These are phyloP conservation scores for Xenopus petersii DNA, from an alignment of 2,797 vertebrate species.

Conservation along the genomic window DNA sequence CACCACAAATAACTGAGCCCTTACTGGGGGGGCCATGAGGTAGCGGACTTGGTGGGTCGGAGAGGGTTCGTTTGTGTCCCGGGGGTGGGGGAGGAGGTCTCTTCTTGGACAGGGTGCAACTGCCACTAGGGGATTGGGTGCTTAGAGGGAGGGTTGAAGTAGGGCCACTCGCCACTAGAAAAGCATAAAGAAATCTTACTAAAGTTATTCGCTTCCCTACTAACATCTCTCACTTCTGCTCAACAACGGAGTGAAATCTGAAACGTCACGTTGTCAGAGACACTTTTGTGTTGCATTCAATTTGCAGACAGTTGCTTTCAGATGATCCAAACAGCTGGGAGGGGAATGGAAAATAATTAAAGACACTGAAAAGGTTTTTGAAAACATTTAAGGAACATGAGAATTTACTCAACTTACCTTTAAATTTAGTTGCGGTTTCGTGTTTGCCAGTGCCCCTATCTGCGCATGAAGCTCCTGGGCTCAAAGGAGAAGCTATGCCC, in stretches of 20 bases:
- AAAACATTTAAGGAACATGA: too few species aligned
- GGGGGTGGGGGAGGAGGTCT: constrained; percentile 98
- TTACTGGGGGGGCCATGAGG: constrained; percentile 93
- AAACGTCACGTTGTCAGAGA: neutral
- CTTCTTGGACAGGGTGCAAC: constrained; percentile 98
- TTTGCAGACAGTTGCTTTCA: too few species aligned
- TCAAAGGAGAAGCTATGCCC: too few species aligned
- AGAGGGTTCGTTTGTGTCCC: constrained; percentile 99
- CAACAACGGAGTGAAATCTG: constrained; percentile 1
- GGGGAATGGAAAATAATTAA: too few species aligned
- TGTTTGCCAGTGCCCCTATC: too few species aligned
- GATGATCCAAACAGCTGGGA: too few species aligned
- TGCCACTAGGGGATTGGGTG: constrained; percentile 84
- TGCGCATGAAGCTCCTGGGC: too few species aligned
- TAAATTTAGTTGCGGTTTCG: too few species aligned
- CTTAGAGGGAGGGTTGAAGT: constrained; percentile 89
- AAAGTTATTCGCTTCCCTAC: neutral
- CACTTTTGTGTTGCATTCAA: too few species aligned
- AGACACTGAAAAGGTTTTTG: too few species aligned
- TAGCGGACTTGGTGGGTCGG: constrained; percentile 96
- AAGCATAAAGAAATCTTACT: constrained; percentile 62
- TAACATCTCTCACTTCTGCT: neutral
- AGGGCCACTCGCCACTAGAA: constrained; percentile 85
- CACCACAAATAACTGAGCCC: constrained; percentile 92
- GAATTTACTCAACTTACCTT: too few species aligned